phyloP scores from a whole-genome alignment of 1,140 invertebrate species.

The Homalodisca vitripennis region DNA sequence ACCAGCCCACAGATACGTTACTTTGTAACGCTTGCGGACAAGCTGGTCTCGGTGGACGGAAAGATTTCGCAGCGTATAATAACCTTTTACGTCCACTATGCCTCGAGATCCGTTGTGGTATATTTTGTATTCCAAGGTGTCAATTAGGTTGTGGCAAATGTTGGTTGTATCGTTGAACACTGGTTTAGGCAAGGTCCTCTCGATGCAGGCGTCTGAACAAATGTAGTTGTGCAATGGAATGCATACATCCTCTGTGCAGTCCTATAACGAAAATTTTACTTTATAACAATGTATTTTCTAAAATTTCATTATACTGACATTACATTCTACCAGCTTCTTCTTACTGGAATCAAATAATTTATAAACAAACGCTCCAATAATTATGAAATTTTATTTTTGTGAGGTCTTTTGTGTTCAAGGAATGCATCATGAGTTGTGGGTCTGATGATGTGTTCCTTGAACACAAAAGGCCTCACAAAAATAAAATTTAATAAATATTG shows the following conservation, averaged over 20 bases:
- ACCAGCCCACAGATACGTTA: conserved; percentile 52
- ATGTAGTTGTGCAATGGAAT: conserved; percentile 47
- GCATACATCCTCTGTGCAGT: conserved; percentile 54
- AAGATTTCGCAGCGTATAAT: conserved; percentile 49
- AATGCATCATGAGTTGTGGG: too few species aligned
- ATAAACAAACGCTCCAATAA: too few species aligned
- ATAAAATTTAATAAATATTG: too few species aligned
- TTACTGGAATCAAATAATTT: too few species aligned
- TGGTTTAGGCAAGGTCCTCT: conserved; percentile 9
- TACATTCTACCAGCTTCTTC: too few species aligned
- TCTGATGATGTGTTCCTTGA: too few species aligned
- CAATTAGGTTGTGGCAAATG: conserved; percentile 49
- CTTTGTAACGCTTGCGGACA: conserved; percentile 53
- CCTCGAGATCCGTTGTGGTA: conserved; percentile 59
- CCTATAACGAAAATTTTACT: conserved; percentile 49
- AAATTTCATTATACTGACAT: too few species aligned
- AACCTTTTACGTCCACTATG: conserved; percentile 49
- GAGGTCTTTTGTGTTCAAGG: too few species aligned
- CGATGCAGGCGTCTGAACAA: conserved; percentile 43
- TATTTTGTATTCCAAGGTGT: conserved; percentile 53
- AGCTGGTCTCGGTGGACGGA: conserved; percentile 40
- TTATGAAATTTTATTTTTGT: too few species aligned
- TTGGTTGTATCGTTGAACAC: conserved; percentile 16
- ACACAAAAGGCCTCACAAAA: too few species aligned
- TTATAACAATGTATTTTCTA: conserved; percentile 21